Evolutionary conservation across 2,113 vertebrate genomes (phyloP), one percentile per base, ranked within the genome.

Genomic region (Caranx ignobilis): DNA sequence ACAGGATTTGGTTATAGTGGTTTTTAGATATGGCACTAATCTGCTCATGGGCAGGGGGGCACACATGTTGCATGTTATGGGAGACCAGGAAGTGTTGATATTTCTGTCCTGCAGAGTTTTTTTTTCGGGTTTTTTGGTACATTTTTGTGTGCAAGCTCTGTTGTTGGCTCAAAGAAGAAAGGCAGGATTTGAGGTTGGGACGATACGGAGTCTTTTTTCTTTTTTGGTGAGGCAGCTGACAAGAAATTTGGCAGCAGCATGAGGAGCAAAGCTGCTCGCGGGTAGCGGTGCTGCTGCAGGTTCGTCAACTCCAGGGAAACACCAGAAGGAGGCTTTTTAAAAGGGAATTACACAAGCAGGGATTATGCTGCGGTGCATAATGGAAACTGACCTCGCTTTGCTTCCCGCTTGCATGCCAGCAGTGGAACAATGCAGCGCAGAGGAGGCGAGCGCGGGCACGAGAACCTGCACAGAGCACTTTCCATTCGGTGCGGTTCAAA

Each of bases 301-400:
- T 82, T 84, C 0, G 43, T 82, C 87, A 63, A 59, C 85, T 88
- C 55, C 35, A 77, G 86, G 87, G 80, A 91, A 89, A 81, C 86
- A 84, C 85, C 91, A 92, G 90, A 85, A 92, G 88, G 85, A 84
- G 81, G 79, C 83, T 87, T 92, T 91, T 91, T 74, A 66, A 88
- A 91, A 82, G 63, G 90, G 83, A 91, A 89, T 93, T 89, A 86
- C 81, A 87, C 82, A 90, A 88, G 75, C 9, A 0, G 71, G 89
- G 89, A 92, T 93, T 92, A 92, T 85, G 79, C 73, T 75, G 77
- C 84, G 59, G 70, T 68, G 81, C 79, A 86, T 92, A 91, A 91
- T 92, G 89, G 84, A 92, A 87, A 87, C 72, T 85, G 89, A 93
- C 88, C 92, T 91, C 63, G 45, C 87, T 87, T 79, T 82, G 74